phyloP scores from a whole-genome alignment of 2,888 invertebrate species.

The Eupithecia abbreviata region DNA sequence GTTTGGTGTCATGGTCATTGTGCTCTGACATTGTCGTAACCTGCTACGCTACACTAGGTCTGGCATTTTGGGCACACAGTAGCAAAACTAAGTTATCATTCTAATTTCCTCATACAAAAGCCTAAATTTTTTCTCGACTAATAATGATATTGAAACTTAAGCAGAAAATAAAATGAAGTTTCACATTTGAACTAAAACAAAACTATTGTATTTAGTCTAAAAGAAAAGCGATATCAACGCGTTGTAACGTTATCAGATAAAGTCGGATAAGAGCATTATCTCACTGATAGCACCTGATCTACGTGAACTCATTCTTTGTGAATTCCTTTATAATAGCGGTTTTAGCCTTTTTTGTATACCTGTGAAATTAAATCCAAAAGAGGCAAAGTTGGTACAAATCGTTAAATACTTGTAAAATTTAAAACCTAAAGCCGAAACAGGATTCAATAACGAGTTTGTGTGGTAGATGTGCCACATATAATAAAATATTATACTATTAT shows the following conservation, averaged over 20 bases:
- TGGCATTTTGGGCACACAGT: constrained; percentile 29
- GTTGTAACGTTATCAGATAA: constrained; percentile 67
- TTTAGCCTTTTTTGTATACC: constrained; percentile 8
- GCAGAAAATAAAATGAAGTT: background rate
- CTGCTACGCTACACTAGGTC: constrained; percentile 54
- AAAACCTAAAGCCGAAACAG: constrained; percentile 15
- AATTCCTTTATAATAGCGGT: constrained; percentile 47
- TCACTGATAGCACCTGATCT: constrained; percentile 71
- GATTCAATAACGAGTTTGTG: constrained; percentile 22
- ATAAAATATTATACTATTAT: no score
- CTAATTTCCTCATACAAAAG: background rate
- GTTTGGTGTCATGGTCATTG: constrained; percentile 59
- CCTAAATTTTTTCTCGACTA: background rate
- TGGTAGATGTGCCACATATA: background rate
- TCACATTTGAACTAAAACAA: constrained; percentile 15
- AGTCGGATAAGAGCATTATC: constrained; percentile 73
- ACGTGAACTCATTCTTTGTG: constrained; percentile 57
- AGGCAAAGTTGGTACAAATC: background rate
- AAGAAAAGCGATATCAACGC: constrained; percentile 47
- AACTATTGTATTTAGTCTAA: constrained; percentile 40
- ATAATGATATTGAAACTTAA: background rate
- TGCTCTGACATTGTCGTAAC: constrained; percentile 58
- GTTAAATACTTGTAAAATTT: background rate
- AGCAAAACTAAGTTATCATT: constrained; percentile 8
- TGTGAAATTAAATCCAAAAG: background rate